Percentiles rank a stretch among this genome's conserved stretches.
Conservation (phyloP, 2,797 vertebrate genomes). For the Lithobates pipiens region DNA sequence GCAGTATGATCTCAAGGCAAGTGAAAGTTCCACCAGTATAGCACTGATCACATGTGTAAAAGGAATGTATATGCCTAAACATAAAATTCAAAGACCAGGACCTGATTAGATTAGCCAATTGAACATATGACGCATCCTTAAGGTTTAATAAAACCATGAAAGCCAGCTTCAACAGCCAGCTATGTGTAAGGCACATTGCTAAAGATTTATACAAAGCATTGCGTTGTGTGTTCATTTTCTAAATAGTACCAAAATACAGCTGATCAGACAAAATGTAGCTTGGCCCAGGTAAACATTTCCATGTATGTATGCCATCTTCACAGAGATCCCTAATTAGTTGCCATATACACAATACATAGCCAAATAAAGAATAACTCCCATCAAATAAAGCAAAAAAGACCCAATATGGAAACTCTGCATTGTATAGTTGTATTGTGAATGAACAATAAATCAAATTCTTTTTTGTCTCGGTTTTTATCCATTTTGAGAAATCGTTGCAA, state of each 20-base stretch:
- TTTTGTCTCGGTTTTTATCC: not conserved
- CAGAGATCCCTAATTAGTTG: not conserved
- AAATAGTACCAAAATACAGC: not conserved
- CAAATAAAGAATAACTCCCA: conserved; percentile 17
- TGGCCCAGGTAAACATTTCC: not conserved
- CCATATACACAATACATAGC: conserved; percentile 25
- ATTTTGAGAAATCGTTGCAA: not conserved
- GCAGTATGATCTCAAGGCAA: too few relatives aligned
- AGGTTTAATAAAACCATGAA: not conserved
- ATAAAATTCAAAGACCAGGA: not conserved
- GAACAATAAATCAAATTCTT: not conserved
- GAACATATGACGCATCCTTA: not conserved
- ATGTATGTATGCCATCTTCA: not conserved
- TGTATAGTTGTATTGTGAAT: conserved; percentile 8
- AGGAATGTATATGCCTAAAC: not conserved
- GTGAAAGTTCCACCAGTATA: not conserved
- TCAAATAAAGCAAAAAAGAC: conserved; percentile 3
- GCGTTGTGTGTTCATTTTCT: not conserved
- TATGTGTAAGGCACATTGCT: not conserved
- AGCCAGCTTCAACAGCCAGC: not conserved
- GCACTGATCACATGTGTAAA: not conserved
- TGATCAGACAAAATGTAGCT: not conserved
- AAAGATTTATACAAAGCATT: not conserved
- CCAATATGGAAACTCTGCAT: not conserved
- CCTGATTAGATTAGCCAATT: not conserved